Evolutionary conservation across 2,888 invertebrate genomes (phyloP).

Genomic region (Lagria hirta): DNA sequence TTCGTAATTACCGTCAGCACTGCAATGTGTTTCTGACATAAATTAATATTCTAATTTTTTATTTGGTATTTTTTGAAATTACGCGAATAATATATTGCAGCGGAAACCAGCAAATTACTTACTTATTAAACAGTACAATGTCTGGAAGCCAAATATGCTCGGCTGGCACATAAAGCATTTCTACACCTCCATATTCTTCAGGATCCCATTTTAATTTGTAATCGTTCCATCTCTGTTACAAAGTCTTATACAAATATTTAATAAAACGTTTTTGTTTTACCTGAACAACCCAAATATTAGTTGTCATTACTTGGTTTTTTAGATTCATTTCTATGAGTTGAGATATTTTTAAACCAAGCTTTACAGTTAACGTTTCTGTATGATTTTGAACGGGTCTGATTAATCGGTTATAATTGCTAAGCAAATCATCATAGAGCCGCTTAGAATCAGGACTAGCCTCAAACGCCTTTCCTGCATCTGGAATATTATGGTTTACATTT

Average conservation of each 20-base stretch:
- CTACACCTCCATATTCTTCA: constrained; percentile 86
- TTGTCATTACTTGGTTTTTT: constrained; percentile 93
- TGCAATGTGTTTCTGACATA: too few species aligned
- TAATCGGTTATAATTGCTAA: constrained; percentile 93
- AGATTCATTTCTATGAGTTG: constrained; percentile 90
- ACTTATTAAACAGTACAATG: constrained; percentile 91
- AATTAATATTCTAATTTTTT: constrained; percentile 1
- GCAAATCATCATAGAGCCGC: constrained; percentile 91
- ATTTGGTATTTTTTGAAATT: not conserved
- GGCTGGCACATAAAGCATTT: constrained; percentile 90
- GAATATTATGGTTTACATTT: too few species aligned
- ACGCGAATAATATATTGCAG: too few species aligned
- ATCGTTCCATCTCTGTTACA: constrained; percentile 81
- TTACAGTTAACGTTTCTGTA: constrained; percentile 87
- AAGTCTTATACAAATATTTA: not conserved
- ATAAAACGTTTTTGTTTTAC: constrained; percentile 57
- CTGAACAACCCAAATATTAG: constrained; percentile 93
- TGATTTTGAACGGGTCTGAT: constrained; percentile 93
- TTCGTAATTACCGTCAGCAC: constrained; percentile 84
- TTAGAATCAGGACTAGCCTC: constrained; percentile 94
- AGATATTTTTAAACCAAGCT: constrained; percentile 85
- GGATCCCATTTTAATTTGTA: constrained; percentile 89
- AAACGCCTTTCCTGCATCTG: constrained; percentile 52
- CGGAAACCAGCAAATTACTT: constrained; percentile 54
- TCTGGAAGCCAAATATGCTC: constrained; percentile 97